Conservation (phyloP, 92 coral and sea anemone species). For the Umimayanthus kanabou region DNA sequence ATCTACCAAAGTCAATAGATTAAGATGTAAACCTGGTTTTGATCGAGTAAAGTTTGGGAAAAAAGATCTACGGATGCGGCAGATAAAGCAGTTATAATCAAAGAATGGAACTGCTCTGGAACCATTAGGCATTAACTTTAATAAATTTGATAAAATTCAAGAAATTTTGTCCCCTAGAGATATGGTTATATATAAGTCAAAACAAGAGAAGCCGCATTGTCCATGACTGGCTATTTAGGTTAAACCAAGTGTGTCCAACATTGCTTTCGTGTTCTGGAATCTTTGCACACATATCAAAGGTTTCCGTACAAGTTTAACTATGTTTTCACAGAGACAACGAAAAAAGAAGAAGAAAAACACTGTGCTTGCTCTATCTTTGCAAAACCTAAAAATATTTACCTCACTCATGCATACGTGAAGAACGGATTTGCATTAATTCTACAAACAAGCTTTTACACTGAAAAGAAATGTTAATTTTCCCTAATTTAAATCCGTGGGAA, state of each 20-base stretch:
- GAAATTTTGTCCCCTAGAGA: slow-evolving; percentile 17
- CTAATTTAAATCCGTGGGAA: slow-evolving; percentile 3
- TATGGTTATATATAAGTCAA: background rate
- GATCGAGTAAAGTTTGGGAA: background rate
- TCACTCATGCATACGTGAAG: slow-evolving; percentile 5
- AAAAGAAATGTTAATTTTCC: slow-evolving; percentile 17
- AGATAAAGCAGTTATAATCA: background rate
- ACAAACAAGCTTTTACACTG: background rate
- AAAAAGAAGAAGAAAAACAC: background rate
- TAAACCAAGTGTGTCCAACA: slow-evolving; percentile 33
- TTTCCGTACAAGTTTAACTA: background rate
- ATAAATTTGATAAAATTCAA: slow-evolving; percentile 21
- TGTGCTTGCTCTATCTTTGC: background rate
- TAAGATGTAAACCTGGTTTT: background rate
- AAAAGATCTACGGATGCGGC: background rate
- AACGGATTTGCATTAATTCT: background rate
- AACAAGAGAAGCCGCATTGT: slow-evolving; percentile 15
- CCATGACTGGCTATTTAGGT: background rate
- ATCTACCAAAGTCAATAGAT: background rate
- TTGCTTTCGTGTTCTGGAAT: background rate
- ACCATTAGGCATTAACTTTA: background rate
- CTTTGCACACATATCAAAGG: background rate
- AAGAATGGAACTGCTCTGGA: background rate
- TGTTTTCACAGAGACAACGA: background rate
- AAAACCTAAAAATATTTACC: background rate